Evolutionary conservation across 2,113 vertebrate species (phyloP).

Genomic region (Stigmatopora argus): DNA sequence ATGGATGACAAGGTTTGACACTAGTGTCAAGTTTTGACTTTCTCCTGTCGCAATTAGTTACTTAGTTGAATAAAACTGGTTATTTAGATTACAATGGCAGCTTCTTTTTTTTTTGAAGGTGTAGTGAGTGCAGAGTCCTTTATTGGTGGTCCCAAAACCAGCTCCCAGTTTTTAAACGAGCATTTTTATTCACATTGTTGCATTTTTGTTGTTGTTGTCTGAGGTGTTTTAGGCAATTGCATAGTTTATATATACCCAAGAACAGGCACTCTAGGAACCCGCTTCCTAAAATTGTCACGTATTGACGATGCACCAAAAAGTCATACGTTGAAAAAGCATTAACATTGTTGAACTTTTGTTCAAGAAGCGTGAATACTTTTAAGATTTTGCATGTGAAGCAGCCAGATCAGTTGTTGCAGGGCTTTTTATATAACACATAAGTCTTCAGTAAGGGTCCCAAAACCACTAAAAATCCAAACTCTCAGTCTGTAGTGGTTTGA

Average conservation of each 20-base stretch:
- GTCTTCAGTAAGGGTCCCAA: no score
- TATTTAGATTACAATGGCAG: no score
- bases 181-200: neutral
- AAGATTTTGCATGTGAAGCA: no score
- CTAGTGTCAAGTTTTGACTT: neutral
- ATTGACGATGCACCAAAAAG: neutral
- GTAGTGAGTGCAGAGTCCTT: neutral
- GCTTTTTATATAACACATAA: no score
- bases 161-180: neutral
- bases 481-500: no score
- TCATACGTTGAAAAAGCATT: neutral
- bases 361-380: no score
- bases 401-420: no score
- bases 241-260: neutral
- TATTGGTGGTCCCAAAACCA: neutral
- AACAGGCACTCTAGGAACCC: neutral
- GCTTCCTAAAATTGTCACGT: neutral
- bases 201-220: neutral
- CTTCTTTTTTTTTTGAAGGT: no score
- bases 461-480: no score
- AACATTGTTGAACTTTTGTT: no score
- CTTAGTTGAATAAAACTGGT: neutral
- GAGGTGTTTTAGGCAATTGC: neutral
- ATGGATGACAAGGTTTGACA: neutral
- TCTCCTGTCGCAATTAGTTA: neutral